A percentile compares a stretch with the other conserved stretches of the same genome.
phyloP scores from a whole-genome alignment of 2,113 vertebrate genomes.

The Okapia johnstoni region DNA sequence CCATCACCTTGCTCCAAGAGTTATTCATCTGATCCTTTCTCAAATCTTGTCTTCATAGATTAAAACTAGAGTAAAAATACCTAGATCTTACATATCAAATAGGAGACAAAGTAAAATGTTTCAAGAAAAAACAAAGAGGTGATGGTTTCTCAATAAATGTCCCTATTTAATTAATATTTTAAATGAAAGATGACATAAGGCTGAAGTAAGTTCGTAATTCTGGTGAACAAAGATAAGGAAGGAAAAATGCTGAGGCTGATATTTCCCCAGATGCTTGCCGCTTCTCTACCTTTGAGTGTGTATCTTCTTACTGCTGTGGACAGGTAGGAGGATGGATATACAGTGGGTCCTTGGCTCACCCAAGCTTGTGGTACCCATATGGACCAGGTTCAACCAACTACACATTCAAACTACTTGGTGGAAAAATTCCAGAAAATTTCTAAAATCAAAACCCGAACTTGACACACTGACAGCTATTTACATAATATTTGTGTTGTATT shows the following conservation, averaged over 20 bases:
- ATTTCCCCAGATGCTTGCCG: neutral
- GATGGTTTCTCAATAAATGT: neutral
- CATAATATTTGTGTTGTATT: neutral
- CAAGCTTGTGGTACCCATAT: neutral
- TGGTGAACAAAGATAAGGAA: neutral
- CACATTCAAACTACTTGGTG: neutral
- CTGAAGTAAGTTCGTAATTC: neutral
- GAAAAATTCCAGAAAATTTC: neutral
- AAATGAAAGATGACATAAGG: neutral
- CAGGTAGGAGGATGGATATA: neutral
- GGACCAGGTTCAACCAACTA: neutral
- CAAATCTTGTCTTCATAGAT: neutral
- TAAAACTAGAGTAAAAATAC: neutral
- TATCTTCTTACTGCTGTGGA: neutral
- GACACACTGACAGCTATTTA: neutral
- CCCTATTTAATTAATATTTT: neutral
- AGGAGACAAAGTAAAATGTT: neutral
- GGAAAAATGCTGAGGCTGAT: neutral
- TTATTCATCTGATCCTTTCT: neutral
- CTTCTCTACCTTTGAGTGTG: neutral
- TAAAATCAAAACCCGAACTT: neutral
- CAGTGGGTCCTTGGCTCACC: neutral
- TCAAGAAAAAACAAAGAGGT: neutral
- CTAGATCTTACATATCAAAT: neutral
- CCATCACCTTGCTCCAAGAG: neutral